A percentile compares a stretch with the other conserved stretches of the same genome.
phyloP scores from a whole-genome alignment of 2,113 vertebrate species.

The Narcine bancroftii region DNA sequence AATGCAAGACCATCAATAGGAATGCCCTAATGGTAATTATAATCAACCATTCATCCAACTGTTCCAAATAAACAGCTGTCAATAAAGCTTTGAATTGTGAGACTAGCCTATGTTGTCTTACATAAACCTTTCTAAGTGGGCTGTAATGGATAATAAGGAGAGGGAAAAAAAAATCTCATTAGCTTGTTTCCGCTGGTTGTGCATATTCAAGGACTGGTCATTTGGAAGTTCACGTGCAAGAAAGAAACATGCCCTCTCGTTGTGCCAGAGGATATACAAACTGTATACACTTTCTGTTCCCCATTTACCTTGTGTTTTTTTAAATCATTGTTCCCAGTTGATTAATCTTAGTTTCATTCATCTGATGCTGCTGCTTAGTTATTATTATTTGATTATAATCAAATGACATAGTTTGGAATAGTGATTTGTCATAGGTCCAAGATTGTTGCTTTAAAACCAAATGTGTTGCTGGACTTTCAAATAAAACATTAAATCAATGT shows the following conservation, averaged over 20 bases:
- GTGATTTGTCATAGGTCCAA: background rate
- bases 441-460: background rate
- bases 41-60: slow-evolving; percentile 11
- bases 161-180: background rate
- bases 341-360: background rate
- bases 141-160: background rate
- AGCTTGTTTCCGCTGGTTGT: background rate
- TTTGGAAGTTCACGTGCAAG: background rate
- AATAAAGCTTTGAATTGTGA: background rate
- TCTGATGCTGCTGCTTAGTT: background rate
- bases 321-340: background rate
- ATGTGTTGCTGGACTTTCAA: background rate
- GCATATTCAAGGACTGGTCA: background rate
- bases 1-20: background rate
- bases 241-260: background rate
- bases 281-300: background rate
- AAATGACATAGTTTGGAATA: background rate
- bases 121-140: background rate
- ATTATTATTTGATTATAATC: background rate
- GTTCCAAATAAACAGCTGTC: slow-evolving; percentile 11
- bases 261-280: background rate
- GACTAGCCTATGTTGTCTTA: background rate
- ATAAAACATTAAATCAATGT: background rate
- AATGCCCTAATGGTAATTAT: background rate
- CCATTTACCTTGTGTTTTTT: background rate